phyloP scores from a whole-genome alignment of 2,113 vertebrate genomes.

The Thamnaconus septentrionalis region DNA sequence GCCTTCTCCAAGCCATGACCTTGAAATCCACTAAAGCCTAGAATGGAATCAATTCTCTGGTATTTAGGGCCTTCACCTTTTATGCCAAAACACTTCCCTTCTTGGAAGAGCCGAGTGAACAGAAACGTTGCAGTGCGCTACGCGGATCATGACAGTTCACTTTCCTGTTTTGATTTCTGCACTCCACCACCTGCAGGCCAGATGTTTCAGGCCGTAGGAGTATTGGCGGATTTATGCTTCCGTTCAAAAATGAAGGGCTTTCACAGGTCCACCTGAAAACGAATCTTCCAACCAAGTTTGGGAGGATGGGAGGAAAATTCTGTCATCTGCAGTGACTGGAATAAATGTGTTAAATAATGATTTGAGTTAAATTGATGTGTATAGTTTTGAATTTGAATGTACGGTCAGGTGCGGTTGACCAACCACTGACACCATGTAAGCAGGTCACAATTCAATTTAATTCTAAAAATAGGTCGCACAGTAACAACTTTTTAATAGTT shows the following conservation, averaged over 20 bases:
- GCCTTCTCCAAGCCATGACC: constrained; percentile 15
- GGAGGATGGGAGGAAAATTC: too few species aligned
- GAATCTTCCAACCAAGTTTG: not conserved
- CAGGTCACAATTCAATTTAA: too few species aligned
- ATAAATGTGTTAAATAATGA: too few species aligned
- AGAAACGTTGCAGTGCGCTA: constrained; percentile 36
- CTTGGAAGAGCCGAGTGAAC: constrained; percentile 33
- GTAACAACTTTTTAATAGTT: too few species aligned
- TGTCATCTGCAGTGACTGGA: too few species aligned
- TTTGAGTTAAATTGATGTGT: too few species aligned
- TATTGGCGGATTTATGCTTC: constrained; percentile 22
- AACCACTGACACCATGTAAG: too few species aligned
- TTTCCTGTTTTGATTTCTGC: constrained; percentile 56
- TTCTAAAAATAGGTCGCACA: too few species aligned
- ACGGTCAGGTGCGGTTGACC: too few species aligned
- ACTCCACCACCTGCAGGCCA: constrained; percentile 55
- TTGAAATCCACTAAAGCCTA: constrained; percentile 21
- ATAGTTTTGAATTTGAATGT: too few species aligned
- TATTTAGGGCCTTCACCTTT: constrained; percentile 27
- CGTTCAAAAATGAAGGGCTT: not conserved
- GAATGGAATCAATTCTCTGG: constrained; percentile 23
- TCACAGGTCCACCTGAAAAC: not conserved
- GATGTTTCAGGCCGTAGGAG: constrained; percentile 38
- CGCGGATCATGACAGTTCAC: constrained; percentile 43
- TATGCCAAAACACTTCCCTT: constrained; percentile 31